These are phyloP conservation scores for Drosophila rellima DNA, from an alignment of 2,888 invertebrate genomes.

Conservation along the genomic window DNA sequence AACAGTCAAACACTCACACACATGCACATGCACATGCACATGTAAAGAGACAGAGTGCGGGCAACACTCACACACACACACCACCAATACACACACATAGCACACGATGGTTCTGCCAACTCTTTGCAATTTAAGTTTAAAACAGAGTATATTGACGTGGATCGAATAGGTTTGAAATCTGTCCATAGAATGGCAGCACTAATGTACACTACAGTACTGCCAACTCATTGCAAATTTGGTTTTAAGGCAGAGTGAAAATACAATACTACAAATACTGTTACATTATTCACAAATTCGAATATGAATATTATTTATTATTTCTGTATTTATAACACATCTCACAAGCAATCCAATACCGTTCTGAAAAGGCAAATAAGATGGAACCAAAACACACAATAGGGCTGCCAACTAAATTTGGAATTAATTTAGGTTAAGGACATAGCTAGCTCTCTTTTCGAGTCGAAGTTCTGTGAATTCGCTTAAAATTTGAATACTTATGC, in stretches of 20 bases:
- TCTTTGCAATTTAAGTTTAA: not conserved
- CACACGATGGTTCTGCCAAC: slow-evolving; percentile 1
- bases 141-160: not conserved
- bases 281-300: too few relatives aligned
- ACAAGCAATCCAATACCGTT: too few relatives aligned
- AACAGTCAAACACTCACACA: not conserved
- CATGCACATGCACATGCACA: not conserved
- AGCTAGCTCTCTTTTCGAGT: too few relatives aligned
- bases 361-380: too few relatives aligned
- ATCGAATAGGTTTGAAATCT: not conserved
- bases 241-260: not conserved
- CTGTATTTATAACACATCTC: too few relatives aligned
- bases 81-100: not conserved
- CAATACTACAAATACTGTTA: too few relatives aligned
- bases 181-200: not conserved
- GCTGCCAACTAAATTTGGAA: too few relatives aligned
- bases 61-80: not conserved
- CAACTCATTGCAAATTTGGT: not conserved
- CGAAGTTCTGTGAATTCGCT: too few relatives aligned
- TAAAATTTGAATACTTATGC: too few relatives aligned
- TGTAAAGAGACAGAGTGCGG: not conserved
- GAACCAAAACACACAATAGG: too few relatives aligned
- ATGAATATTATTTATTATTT: too few relatives aligned
- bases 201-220: not conserved
- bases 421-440: too few relatives aligned